A percentile compares a stretch with the other conserved stretches of the same genome.
Evolutionary conservation across 1,140 invertebrate species (phyloP).

Genomic region (Orussus abietinus): DNA sequence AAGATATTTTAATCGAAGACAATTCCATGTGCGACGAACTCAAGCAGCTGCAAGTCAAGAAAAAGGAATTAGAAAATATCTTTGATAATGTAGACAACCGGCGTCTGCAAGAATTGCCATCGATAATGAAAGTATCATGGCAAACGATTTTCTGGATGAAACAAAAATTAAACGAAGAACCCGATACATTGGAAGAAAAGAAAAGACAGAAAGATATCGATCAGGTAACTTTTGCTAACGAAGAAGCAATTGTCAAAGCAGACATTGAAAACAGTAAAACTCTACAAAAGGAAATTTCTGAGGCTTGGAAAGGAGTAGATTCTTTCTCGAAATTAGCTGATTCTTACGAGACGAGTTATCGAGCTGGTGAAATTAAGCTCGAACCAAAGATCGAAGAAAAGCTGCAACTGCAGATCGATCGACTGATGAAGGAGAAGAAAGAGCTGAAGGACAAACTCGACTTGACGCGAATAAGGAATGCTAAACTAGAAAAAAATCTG

Average conservation of each 20-base stretch:
- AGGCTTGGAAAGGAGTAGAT: slow-evolving; percentile 25
- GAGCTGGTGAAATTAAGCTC: slow-evolving; percentile 25
- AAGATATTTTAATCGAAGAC: slow-evolving; percentile 14
- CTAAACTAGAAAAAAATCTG: slow-evolving; percentile 40
- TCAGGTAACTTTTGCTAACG: slow-evolving; percentile 16
- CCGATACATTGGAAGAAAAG: slow-evolving; percentile 8
- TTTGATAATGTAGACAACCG: slow-evolving; percentile 18
- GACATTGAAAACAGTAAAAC: slow-evolving; percentile 24
- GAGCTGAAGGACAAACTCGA: slow-evolving; percentile 39
- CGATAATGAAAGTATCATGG: slow-evolving; percentile 24
- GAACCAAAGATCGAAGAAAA: slow-evolving; percentile 31
- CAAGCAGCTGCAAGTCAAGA: slow-evolving; percentile 25
- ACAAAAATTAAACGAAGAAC: slow-evolving; percentile 20
- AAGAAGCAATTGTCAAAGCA: slow-evolving; percentile 21
- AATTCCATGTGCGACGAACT: slow-evolving; percentile 27
- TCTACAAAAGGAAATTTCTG: slow-evolving; percentile 21
- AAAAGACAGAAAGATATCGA: no score
- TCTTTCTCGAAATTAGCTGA: slow-evolving; percentile 20
- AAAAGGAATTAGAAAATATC: slow-evolving; percentile 20
- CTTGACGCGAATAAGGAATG: slow-evolving; percentile 28
- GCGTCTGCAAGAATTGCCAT: slow-evolving; percentile 25
- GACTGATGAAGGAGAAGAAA: slow-evolving; percentile 32
- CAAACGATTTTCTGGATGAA: slow-evolving; percentile 29
- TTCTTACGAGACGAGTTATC: slow-evolving; percentile 23
- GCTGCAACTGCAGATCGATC: slow-evolving; percentile 29